Evolutionary conservation across 2,113 vertebrate species (phyloP), one percentile per base, ranked within the genome.

Genomic region (Psittacus erithacus): DNA sequence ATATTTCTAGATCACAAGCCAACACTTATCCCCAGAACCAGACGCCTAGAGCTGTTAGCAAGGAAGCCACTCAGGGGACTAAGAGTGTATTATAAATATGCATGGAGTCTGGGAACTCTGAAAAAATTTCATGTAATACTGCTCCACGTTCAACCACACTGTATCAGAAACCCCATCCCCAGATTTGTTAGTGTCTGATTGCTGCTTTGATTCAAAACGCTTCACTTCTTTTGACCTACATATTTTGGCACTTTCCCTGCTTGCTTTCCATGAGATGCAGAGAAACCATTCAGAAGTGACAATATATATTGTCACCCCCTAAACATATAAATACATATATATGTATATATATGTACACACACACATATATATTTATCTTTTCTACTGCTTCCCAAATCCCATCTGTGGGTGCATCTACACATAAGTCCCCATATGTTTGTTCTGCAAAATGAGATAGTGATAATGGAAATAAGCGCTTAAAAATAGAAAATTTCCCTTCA

Each of bases 401-500:
- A 79, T 74, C 91, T 60, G 82, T 15, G 80, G 74, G 44, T 38
- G 77, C 59, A 6, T 0, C 4, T 5, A 38, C 74, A 14, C 63
- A 18, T 13, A 8, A 43, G 19, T 35, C 46, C 95, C 69, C 62
- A 38, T 65, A 6, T 12, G 84, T 68, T 33, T 4, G 17, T 59
- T 59, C 60, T 16, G 41, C 68, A 68, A 41, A 60, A 59, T 2
- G 74, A 41, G 78, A 67, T 7, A 25, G 75, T 33, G 95, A 90
- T 69, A 71, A 88, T 47, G 80, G 83, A 59, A 97, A 86, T 33
- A 39, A 92, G 59, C 1, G 23, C 94, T 92, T 73, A 96, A 93
- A 96, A 96, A 97, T 84, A 95, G 95, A 50, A 62, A 4, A 50
- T 75, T 79, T 93, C 81, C 73, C 77, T 33, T 86, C 88, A 91